Conservation (phyloP, 2,113 vertebrate genomes). For the Menura novaehollandiae region DNA sequence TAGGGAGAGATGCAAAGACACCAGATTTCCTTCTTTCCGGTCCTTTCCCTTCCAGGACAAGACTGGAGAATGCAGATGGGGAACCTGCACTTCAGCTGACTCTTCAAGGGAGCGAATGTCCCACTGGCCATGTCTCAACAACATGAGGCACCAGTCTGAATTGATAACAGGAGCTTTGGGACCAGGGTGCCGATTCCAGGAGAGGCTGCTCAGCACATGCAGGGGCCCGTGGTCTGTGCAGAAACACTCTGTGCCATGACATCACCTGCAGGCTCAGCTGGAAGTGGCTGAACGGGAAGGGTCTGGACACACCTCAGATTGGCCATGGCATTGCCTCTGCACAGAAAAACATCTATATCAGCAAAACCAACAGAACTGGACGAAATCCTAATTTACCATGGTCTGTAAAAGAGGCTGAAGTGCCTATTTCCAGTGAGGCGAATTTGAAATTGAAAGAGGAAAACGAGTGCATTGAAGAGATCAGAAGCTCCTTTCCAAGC, state of each 20-base stretch:
- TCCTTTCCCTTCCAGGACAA: neutral
- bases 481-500: slow-evolving; percentile 55
- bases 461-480: slow-evolving; percentile 57
- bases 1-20: neutral
- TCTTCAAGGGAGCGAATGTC: neutral
- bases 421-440: slow-evolving; percentile 42
- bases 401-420: slow-evolving; percentile 62
- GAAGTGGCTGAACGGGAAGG: neutral
- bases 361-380: slow-evolving; percentile 53
- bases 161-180: neutral
- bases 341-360: slow-evolving; percentile 39
- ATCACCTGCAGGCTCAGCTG: neutral
- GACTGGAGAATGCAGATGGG: neutral
- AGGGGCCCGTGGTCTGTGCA: neutral
- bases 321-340: neutral
- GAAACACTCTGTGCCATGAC: neutral
- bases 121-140: neutral
- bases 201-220: neutral
- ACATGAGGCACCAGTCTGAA: neutral
- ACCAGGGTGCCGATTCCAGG: neutral
- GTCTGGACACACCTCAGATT: neutral
- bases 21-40: neutral
- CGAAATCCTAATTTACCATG: slow-evolving; percentile 50
- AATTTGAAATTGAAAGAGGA: slow-evolving; percentile 61
- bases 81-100: neutral